Conservation (phyloP, 1,140 invertebrate genomes). For the Diorhabda elongata region DNA sequence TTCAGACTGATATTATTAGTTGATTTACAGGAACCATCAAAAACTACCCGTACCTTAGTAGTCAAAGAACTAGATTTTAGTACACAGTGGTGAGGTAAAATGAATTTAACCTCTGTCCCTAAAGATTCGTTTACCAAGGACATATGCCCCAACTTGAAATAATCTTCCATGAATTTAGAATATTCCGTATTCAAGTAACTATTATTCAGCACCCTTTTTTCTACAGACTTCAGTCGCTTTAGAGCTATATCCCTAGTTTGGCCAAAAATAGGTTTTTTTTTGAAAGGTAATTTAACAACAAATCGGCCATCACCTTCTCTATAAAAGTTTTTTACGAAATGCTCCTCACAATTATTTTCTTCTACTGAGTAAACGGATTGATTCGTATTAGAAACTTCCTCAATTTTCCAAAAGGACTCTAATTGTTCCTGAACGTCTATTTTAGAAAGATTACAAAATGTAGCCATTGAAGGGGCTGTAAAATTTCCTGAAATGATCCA, state of each 20-base stretch:
- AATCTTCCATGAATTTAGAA: conserved; percentile 39
- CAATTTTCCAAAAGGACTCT: conserved; percentile 4
- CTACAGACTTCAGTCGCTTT: conserved; percentile 17
- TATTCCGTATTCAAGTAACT: conserved; percentile 22
- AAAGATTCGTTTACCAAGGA: conserved; percentile 15
- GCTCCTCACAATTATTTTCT: conserved; percentile 3
- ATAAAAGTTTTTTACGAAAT: conserved; percentile 6
- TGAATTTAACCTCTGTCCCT: neutral
- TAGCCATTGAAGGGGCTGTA: neutral
- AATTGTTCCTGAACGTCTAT: conserved; percentile 6
- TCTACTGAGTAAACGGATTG: neutral
- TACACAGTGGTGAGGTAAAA: neutral
- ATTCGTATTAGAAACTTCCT: neutral
- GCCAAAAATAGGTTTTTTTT: neutral
- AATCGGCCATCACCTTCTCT: conserved; percentile 11
- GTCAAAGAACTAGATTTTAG: neutral
- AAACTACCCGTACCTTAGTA: conserved; percentile 7
- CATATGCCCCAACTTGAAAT: conserved; percentile 40
- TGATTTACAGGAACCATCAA: neutral
- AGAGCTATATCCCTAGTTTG: too few species aligned
- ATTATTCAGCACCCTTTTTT: conserved; percentile 14
- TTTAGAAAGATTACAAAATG: neutral
- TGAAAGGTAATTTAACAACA: conserved; percentile 18
- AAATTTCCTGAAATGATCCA: conserved; percentile 17
- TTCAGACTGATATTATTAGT: neutral